Conservation (phyloP, 2,113 vertebrate genomes). For the Oryzias javanicus region DNA sequence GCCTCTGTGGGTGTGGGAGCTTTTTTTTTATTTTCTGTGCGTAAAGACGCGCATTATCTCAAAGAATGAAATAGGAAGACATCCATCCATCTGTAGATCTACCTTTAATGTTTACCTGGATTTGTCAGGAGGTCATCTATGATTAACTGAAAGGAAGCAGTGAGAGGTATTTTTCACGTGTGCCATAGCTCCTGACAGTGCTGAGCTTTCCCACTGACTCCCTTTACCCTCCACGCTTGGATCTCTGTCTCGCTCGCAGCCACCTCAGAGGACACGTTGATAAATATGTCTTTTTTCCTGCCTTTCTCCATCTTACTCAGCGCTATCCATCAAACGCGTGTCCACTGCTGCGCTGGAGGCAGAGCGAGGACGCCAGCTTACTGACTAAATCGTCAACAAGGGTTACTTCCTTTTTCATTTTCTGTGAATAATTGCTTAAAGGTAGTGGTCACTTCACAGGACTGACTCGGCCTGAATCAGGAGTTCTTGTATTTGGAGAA, state of each 20-base stretch:
- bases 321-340: conserved; percentile 67
- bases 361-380: conserved; percentile 29
- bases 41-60: too few relatives aligned
- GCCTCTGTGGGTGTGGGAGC: conserved; percentile 16
- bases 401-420: conserved; percentile 31
- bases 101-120: conserved; percentile 76
- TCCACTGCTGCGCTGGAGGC: conserved; percentile 37
- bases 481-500: conserved; percentile 25
- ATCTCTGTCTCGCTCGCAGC: conserved; percentile 21
- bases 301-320: conserved; percentile 63
- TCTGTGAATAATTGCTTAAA: conserved; percentile 34
- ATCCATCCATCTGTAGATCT: conserved; percentile 51
- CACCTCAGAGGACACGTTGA: conserved; percentile 59
- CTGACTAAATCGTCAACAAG: conserved; percentile 40
- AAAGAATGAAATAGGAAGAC: too few relatives aligned
- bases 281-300: conserved; percentile 55
- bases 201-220: conserved; percentile 67
- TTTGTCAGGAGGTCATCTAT: conserved; percentile 60
- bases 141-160: conserved; percentile 77
- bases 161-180: conserved; percentile 76
- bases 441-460: conserved; percentile 32
- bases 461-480: conserved; percentile 32
- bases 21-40: too few relatives aligned
- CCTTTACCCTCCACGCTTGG: conserved; percentile 46
- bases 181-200: conserved; percentile 70